Evolutionary conservation across 2,113 vertebrate species (phyloP), one percentile per base, ranked within the genome.

Genomic region (Euleptes europaea): DNA sequence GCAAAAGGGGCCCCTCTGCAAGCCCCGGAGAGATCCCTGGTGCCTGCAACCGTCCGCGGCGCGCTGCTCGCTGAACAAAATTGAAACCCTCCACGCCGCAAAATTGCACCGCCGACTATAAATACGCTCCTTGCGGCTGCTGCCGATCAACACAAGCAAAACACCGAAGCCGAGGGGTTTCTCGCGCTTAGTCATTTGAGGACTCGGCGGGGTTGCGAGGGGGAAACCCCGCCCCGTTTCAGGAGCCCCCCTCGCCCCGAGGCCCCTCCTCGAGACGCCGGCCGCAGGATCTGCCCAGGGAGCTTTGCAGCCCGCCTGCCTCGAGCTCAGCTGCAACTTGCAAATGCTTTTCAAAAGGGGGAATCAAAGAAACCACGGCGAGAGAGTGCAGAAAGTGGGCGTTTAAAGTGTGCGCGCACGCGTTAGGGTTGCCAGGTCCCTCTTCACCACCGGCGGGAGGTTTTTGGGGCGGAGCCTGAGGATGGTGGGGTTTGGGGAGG

Each of bases 131-230:
- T 73, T 66, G 49, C 75, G n/a, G n/a, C 92, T 83, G 73, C 21
- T 86, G 84, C 82, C 81, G 84, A 91, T 86, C 88, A 87, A 87
- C 76, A 33, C 86, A 74, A 90, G 57, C 21, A 28, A 9, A 33
- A 0, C 15, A 13, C 47, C 0, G 4, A 85, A 70, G 51, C 82
- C 73, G 42, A 51, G 21, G 65, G 89, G 80, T 73, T 4, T 72
- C 77, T 8, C 70, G 84, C 12, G 54, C 84, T 88, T 77, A 88
- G 87, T 82, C 80, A 51, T 86, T 90, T 85, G 66, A 84, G 86
- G 88, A 90, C 89, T 86, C 70, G 54, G 80, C 78, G 87, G 90
- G 79, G 44, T 28, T 0, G 5, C 42, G 4, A 28, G 17, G 31
- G 19, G 67, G 14, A 63, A 63, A 63, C 23, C 60, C 60, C 57